Percentiles rank a stretch among this genome's conserved stretches.
Conservation (phyloP, 2,113 vertebrate genomes). For the Epinephelus cyanopodus region DNA sequence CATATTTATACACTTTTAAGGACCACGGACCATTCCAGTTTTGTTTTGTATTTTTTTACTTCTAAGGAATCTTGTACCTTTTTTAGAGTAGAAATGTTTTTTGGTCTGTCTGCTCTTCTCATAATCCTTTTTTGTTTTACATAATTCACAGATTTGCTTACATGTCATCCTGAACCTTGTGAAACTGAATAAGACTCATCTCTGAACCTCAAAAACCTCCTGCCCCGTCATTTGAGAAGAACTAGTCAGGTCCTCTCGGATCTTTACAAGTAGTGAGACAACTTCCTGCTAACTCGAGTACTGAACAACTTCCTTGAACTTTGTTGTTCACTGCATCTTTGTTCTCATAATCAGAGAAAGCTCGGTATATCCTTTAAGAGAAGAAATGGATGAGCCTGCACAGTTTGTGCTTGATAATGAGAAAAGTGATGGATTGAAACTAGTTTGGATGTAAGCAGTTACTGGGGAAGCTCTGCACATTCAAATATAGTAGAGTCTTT, state of each 20-base stretch:
- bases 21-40: too few relatives aligned
- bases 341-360: background rate
- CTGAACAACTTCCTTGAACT: too few relatives aligned
- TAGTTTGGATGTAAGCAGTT: background rate
- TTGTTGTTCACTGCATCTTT: too few relatives aligned
- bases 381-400: too few relatives aligned
- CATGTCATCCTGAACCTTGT: background rate
- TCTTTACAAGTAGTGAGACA: background rate
- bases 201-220: background rate
- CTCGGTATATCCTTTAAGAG: too few relatives aligned
- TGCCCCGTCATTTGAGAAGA: background rate
- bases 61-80: background rate
- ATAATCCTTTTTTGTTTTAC: background rate
- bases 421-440: background rate
- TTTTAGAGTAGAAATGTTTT: background rate
- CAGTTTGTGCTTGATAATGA: background rate
- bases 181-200: background rate
- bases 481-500: background rate
- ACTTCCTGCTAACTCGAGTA: background rate
- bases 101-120: background rate
- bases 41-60: background rate
- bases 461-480: background rate
- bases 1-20: background rate
- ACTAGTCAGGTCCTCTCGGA: background rate
- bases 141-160: background rate